Evolutionary conservation across 1,140 invertebrate genomes (phyloP), one percentile per base, ranked within the genome.

Genomic region (Drosophila tani): DNA sequence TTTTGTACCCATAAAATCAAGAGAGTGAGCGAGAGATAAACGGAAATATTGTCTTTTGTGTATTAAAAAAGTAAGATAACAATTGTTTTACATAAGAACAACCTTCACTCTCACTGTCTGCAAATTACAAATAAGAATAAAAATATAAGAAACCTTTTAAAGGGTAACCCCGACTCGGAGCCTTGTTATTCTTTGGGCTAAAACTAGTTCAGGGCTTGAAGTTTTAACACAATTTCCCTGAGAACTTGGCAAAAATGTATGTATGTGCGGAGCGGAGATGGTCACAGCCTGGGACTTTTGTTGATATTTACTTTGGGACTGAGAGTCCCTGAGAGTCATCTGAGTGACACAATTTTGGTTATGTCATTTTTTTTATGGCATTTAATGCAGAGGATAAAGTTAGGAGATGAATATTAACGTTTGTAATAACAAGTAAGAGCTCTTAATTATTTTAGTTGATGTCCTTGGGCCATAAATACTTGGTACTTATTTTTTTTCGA

Each of bases 41-140:
- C 14, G 24, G 19, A 60, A 45, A 65, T 45, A 65, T 65, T 65
- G 38, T 65, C 56, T 62, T 65, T 62, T 62, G 56, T 32, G 56
- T 24, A 32, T 62, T 45, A 35, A 65, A 63, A 55, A 66, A 35
- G 63, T 45, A 45, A 65, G 38, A 27, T 29, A 32, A 53, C n/a
- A 59, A 29, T 58, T 27, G 60, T 60, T 24, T 21, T 24, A 11
- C 14, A 15, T 49, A 5, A 15, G 15, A 49, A 21, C 35, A 19
- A 7, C 27, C 29, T 19, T 53, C 12, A 21, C 35, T 19, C 3
- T 24, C 3, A 21, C 35, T 19, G 21, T 24, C 3, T 24, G 21
- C 21, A n/a, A n/a, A n/a, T n/a, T n/a, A n/a, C n/a, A n/a, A n/a
- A 35, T 38, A 12, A 0, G 2, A 5, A 5, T 19, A 15, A 15